Base-by-base conservation (phyloP, 2,888 invertebrate species). In the Eilema caniola region DNA sequence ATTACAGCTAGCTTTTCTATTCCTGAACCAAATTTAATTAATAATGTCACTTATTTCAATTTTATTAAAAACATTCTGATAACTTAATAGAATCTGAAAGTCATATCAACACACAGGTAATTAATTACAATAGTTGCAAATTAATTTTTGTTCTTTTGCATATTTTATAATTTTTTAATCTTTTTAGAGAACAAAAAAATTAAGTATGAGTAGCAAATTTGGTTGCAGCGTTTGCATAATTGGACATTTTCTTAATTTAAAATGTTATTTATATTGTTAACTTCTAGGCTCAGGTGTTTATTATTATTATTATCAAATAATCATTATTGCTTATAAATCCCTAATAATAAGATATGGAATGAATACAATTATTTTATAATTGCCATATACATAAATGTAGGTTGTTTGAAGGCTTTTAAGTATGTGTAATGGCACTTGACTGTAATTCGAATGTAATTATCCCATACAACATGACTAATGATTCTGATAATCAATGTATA, bases 401-500 rank as follows among this genome's bases (percentile, higher is more conserved):
- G 53, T n/a, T 53, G 53, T 53, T 53, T 24, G 5, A 68, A 28
- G 33, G 47, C 25, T 64, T 24, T 57, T 23, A 63, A 20, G 23
- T 53, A 31, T 33, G 16, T 47, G 57, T 60, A 65, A 70, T 70
- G 70, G 70, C 70, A 70, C 86, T 79, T 83, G 60, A 71, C 68
- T 67, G 63, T 56, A 67, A 53, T 73, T 64, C 70, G 70, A 72
- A 72, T 72, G 62, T 72, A 72, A 69, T 76, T 72, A 80, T 89
- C 77, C 77, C 83, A 86, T 79, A 85, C 83, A 81, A 82, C 84
- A 81, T 81, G 85, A 86, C 86, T 83, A 86, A 76, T 87, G 76
- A 80, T 83, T 84, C 83, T 86, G 78, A 57, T 81, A 77, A 85
- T 84, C 80, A 86, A 84, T 84, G 82, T 88, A 87, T 83, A 88